Conservation (phyloP, 2,113 vertebrate genomes). For the Stictonetta naevosa region DNA sequence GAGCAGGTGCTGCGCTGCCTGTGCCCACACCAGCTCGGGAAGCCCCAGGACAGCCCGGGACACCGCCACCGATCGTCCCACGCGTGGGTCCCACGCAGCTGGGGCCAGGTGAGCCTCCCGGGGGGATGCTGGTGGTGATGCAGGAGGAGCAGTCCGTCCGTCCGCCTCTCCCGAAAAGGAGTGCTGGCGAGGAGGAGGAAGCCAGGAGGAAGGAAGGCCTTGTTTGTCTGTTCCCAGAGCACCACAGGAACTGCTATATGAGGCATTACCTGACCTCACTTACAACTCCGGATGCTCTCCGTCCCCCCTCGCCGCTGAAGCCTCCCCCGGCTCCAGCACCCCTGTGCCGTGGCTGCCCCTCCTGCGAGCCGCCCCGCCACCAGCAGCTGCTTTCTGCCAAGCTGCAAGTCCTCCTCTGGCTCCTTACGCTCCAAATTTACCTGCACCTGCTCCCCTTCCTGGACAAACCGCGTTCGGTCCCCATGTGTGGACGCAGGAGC, state of each 20-base stretch:
- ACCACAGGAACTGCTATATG: constrained; percentile 38
- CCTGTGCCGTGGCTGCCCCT: background rate
- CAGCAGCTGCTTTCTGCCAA: constrained; percentile 33
- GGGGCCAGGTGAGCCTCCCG: background rate
- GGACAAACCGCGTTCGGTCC: background rate
- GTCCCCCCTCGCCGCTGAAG: background rate
- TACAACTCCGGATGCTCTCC: constrained; percentile 28
- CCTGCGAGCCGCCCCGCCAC: background rate
- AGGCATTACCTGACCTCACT: constrained; percentile 69
- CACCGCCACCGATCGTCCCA: accelerated
- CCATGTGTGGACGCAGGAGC: background rate
- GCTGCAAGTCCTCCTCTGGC: background rate
- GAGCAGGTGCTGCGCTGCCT: background rate
- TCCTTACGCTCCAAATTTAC: background rate
- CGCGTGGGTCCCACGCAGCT: accelerated
- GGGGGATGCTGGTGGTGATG: background rate
- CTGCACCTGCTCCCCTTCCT: background rate
- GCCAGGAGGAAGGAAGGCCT: constrained; percentile 19
- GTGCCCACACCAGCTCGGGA: background rate
- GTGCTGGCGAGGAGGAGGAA: constrained; percentile 23
- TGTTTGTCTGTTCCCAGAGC: constrained; percentile 22
- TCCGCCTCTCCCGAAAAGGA: constrained; percentile 8
- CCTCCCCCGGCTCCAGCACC: background rate
- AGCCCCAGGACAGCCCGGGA: accelerated
- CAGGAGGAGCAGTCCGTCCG: background rate